Evolutionary conservation across 2,113 vertebrate genomes (phyloP).

Genomic region (Xiphophorus couchianus): DNA sequence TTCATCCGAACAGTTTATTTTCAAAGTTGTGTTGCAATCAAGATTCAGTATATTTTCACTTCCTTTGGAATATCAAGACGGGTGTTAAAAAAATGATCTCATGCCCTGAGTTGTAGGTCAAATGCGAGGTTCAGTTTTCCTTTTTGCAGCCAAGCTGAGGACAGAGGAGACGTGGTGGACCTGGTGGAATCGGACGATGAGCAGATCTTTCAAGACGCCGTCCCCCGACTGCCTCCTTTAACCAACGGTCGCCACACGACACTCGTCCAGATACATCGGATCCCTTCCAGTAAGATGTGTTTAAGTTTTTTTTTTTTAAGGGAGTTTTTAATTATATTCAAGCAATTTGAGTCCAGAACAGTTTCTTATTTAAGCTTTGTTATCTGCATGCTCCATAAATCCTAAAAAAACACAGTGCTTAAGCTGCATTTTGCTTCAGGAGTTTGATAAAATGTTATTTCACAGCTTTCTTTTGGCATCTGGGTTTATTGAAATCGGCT

Average conservation of each 20-base stretch:
- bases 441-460: neutral
- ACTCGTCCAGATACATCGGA: conserved; percentile 78
- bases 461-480: neutral
- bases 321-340: neutral
- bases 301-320: fast-evolving
- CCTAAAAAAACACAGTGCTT: neutral
- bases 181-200: conserved; percentile 92
- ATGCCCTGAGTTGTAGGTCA: neutral
- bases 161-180: conserved; percentile 82
- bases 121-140: neutral
- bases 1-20: neutral
- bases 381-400: neutral
- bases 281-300: conserved; percentile 69
- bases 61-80: neutral
- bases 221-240: conserved; percentile 69
- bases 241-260: conserved; percentile 70
- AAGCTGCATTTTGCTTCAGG: neutral
- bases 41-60: neutral
- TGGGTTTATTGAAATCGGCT: neutral
- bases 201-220: conserved; percentile 67
- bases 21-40: neutral
- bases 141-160: conserved; percentile 58
- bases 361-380: neutral
- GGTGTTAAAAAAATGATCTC: neutral
- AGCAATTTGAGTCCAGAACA: neutral